These are phyloP conservation scores for Alauda arvensis DNA, from an alignment of 2,797 vertebrate genomes.

Conservation along the genomic window DNA sequence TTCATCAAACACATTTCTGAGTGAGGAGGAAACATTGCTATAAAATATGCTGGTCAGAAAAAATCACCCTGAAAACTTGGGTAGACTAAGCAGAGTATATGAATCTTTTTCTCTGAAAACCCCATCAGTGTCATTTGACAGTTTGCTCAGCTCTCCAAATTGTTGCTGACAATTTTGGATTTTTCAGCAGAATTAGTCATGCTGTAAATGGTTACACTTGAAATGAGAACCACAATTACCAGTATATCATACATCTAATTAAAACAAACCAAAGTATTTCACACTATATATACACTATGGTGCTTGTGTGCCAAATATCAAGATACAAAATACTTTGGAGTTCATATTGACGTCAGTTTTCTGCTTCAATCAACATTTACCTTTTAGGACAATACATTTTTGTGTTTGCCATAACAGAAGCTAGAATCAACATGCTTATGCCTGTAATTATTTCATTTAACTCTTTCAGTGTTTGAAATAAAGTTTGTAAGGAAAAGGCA, in stretches of 20 bases:
- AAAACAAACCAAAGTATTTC: conserved; percentile 8
- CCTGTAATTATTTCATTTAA: conserved; percentile 13
- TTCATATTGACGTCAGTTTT: conserved; percentile 43
- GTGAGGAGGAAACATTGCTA: neutral
- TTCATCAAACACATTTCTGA: neutral
- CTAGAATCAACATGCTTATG: conserved; percentile 18
- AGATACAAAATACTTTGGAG: conserved; percentile 6
- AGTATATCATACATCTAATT: conserved; percentile 24
- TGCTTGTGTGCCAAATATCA: conserved; percentile 8
- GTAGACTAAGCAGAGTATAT: neutral
- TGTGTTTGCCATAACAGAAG: conserved; percentile 43
- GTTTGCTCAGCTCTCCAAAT: neutral
- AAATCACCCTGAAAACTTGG: neutral
- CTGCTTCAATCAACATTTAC: conserved; percentile 50
- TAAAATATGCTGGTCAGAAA: neutral
- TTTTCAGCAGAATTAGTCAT: conserved; percentile 16
- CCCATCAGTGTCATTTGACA: neutral
- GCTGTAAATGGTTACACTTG: neutral
- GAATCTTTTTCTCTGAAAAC: neutral
- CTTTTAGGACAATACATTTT: conserved; percentile 36
- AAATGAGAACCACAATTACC: conserved; percentile 3
- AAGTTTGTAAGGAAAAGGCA: neutral
- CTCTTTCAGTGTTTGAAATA: neutral
- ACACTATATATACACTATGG: neutral
- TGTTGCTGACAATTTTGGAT: neutral